Conservation (phyloP, 1,140 invertebrate species). For the Gryon sp. region DNA sequence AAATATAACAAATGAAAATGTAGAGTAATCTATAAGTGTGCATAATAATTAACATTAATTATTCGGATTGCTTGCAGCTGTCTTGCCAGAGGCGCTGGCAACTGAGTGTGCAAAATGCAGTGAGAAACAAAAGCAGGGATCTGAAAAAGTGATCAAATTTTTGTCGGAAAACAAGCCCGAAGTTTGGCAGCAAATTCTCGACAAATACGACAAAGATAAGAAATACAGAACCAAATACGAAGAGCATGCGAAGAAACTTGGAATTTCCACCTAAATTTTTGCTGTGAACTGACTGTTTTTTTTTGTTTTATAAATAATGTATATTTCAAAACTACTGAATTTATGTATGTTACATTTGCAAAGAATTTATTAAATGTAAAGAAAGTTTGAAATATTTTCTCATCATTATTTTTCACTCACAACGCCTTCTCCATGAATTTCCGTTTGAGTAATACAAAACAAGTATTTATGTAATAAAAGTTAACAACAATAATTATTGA, state of each 20-base stretch:
- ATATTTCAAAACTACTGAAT: slow-evolving; percentile 30
- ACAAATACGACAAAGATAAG: slow-evolving; percentile 83
- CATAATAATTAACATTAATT: slow-evolving; percentile 5
- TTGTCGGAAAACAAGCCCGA: slow-evolving; percentile 81
- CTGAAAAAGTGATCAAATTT: slow-evolving; percentile 79
- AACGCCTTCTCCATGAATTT: not conserved
- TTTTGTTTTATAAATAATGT: slow-evolving; percentile 22
- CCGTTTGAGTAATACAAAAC: too few species aligned
- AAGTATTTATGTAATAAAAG: slow-evolving; percentile 11
- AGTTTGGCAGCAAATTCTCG: slow-evolving; percentile 80
- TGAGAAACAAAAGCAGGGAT: slow-evolving; percentile 80
- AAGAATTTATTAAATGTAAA: slow-evolving; percentile 56
- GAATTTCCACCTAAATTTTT: slow-evolving; percentile 61
- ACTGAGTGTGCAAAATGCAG: slow-evolving; percentile 84
- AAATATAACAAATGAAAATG: slow-evolving; percentile 4
- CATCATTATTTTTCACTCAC: slow-evolving; percentile 10
- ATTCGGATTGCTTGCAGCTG: slow-evolving; percentile 70
- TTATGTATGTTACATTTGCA: slow-evolving; percentile 45
- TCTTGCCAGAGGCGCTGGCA: slow-evolving; percentile 82
- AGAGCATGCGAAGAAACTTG: slow-evolving; percentile 74
- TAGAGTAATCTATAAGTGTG: too few species aligned
- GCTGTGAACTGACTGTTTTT: slow-evolving; percentile 42
- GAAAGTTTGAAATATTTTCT: slow-evolving; percentile 24
- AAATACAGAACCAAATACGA: slow-evolving; percentile 81
- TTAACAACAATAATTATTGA: not conserved